Percentiles rank a stretch among this genome's conserved stretches.
Conservation (phyloP, 2,113 vertebrate genomes). For the Otolemur garnettii region DNA sequence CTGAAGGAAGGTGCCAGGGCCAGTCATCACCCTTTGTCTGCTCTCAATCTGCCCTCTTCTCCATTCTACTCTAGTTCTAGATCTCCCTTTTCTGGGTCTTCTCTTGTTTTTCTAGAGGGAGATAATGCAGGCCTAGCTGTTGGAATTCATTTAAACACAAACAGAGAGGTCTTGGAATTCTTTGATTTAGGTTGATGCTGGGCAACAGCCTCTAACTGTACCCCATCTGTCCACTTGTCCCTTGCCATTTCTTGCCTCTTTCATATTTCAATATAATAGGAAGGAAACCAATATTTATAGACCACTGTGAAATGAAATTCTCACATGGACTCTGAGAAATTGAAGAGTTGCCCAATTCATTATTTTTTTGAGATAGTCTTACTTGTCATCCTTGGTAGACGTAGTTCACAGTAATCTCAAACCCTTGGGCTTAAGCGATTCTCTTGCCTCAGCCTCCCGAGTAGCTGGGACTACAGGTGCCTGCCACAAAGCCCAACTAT, state of each 20-base stretch:
- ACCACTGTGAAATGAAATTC: neutral
- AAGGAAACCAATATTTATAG: neutral
- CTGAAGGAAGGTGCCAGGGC: neutral
- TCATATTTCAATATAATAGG: neutral
- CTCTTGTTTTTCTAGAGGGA: neutral
- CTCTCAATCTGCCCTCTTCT: neutral
- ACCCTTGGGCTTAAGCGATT: too few species aligned
- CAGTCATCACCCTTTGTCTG: neutral
- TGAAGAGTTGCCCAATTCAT: neutral
- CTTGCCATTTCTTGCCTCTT: slow-evolving; percentile 20
- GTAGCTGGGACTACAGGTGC: too few species aligned
- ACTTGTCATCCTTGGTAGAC: too few species aligned
- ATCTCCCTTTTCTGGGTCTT: neutral
- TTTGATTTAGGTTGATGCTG: neutral
- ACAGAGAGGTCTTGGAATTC: neutral
- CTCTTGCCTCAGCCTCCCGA: too few species aligned
- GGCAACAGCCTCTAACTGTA: neutral
- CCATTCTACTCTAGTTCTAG: neutral
- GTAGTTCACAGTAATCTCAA: too few species aligned
- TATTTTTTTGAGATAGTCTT: too few species aligned
- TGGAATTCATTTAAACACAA: slow-evolving; percentile 1
- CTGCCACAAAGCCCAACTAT: too few species aligned
- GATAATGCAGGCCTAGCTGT: neutral
- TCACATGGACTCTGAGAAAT: neutral
- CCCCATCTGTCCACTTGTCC: neutral